These are phyloP conservation scores for Lissonota sp. DNA, from an alignment of 2,888 invertebrate genomes.

Conservation along the genomic window DNA sequence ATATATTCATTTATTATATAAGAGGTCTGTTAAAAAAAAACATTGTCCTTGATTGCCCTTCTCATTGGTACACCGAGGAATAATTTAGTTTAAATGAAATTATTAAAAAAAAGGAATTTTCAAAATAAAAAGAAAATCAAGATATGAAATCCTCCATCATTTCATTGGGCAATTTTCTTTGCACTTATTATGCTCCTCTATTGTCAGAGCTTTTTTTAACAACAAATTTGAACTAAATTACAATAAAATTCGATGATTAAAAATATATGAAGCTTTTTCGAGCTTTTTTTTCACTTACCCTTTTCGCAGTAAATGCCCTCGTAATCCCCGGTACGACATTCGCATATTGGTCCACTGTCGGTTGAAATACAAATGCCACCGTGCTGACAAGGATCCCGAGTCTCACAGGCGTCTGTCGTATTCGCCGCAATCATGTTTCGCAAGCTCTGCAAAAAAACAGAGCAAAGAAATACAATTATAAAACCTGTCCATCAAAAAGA, in stretches of 20 bases:
- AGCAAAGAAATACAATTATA: conserved; percentile 12
- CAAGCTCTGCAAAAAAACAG: conserved; percentile 82
- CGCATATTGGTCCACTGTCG: conserved; percentile 97
- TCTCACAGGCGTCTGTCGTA: conserved; percentile 93
- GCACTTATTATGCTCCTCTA: no score
- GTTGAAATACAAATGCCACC: conserved; percentile 98
- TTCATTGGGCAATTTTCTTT: no score
- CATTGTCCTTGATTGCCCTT: no score
- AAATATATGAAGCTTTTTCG: background rate
- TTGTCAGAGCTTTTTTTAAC: no score
- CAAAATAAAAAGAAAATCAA: no score
- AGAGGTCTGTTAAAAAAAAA: no score
- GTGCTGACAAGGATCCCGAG: conserved; percentile 96
- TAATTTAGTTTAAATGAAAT: no score
- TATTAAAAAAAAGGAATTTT: no score
- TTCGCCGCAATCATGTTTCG: conserved; percentile 85
- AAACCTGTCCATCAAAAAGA: background rate
- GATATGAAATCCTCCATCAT: no score
- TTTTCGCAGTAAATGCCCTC: conserved; percentile 97
- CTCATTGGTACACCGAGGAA: no score
- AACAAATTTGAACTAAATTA: no score
- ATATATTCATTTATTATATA: background rate
- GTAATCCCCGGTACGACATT: conserved; percentile 96
- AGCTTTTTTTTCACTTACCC: conserved; percentile 86
- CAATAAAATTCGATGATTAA: no score